Conservation (phyloP, 1,140 invertebrate species). For the Gryllus bimaculatus region DNA sequence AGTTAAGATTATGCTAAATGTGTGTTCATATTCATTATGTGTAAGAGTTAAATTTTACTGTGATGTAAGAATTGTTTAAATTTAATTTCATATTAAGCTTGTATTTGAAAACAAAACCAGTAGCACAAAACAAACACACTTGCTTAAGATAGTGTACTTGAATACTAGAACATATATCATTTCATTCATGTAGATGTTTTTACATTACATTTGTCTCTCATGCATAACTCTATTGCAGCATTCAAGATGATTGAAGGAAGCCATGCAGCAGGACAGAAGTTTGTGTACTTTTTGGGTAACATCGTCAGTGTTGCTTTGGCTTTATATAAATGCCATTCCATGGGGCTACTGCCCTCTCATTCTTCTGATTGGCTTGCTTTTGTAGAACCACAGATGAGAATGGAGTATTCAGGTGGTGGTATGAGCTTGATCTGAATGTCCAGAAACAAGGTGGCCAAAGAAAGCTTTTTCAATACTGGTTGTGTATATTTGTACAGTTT, state of each 20-base stretch:
- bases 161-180: neutral
- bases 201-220: neutral
- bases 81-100: too few relatives aligned
- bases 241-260: conserved; percentile 96
- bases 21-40: too few relatives aligned
- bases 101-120: too few relatives aligned
- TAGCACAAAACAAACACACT: too few relatives aligned
- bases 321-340: conserved; percentile 96
- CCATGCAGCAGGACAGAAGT: conserved; percentile 81
- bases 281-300: conserved; percentile 93
- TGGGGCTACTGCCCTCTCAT: conserved; percentile 95
- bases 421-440: conserved; percentile 49
- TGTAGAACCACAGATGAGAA: conserved; percentile 78
- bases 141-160: too few relatives aligned
- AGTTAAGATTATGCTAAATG: too few relatives aligned
- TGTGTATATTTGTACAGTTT: neutral
- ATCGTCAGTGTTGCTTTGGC: conserved; percentile 85
- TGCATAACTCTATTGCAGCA: conserved; percentile 40
- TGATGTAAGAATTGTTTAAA: too few relatives aligned
- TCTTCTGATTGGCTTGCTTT: conserved; percentile 98
- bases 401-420: conserved; percentile 83
- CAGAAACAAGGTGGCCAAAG: neutral
- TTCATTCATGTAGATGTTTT: neutral
- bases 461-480: neutral
- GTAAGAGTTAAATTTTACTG: too few relatives aligned